Evolutionary conservation across 1,140 invertebrate species (phyloP).

Genomic region (Conus betulinus): DNA sequence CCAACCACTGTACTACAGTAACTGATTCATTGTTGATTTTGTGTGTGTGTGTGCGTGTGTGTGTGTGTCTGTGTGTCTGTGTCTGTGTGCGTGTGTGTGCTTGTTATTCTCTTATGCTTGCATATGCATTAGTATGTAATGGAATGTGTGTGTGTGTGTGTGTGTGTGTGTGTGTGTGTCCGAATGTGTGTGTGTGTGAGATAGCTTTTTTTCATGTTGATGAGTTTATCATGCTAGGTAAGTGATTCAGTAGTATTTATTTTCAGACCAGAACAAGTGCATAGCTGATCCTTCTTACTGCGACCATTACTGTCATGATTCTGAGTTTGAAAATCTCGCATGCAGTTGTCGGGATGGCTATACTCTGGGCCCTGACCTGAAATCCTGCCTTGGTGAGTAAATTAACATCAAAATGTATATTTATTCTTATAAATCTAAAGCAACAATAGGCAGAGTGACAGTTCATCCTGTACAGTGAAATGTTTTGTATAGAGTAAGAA

Average conservation of each 20-base stretch:
- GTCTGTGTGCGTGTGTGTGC: background rate
- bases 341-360: background rate
- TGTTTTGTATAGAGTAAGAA: too few species aligned
- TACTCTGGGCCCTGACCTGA: background rate
- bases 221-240: background rate
- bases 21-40: background rate
- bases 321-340: background rate
- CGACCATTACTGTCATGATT: background rate
- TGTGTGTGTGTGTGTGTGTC: background rate
- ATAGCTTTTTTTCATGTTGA: background rate
- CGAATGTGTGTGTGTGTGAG: background rate
- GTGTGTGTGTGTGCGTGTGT: background rate
- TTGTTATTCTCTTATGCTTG: background rate
- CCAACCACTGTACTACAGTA: too few species aligned
- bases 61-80: background rate
- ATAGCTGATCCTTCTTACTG: background rate
- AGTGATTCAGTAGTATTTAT: background rate
- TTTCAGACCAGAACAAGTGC: background rate
- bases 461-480: too few species aligned
- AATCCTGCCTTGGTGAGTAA: background rate
- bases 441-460: too few species aligned
- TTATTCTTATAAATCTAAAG: too few species aligned
- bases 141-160: background rate
- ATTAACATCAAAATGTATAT: too few species aligned
- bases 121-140: background rate